Percentiles rank a stretch among this genome's conserved stretches.
These are phyloP conservation scores for Babyrousa celebensis DNA, from an alignment of 2,797 vertebrate species.

Conservation along the genomic window DNA sequence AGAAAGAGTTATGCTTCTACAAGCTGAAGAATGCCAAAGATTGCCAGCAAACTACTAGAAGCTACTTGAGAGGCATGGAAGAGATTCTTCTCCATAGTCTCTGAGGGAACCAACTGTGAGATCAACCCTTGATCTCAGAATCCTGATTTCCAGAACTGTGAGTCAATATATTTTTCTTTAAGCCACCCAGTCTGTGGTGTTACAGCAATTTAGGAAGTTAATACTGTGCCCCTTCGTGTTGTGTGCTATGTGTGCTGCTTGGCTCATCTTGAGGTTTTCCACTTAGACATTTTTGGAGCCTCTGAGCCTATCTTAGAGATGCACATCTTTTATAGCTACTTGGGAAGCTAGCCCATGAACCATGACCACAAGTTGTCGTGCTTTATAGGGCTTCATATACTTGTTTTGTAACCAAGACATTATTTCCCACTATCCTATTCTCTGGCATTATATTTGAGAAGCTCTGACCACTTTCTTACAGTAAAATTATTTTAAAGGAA, in stretches of 20 bases:
- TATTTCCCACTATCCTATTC: background rate
- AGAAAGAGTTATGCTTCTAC: background rate
- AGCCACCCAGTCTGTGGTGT: background rate
- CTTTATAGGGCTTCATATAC: background rate
- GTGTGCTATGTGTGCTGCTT: background rate
- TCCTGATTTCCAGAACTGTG: background rate
- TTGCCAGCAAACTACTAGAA: background rate
- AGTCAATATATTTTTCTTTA: background rate
- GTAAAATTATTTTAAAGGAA: background rate
- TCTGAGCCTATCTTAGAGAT: background rate
- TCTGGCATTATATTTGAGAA: background rate
- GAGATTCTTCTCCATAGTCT: background rate
- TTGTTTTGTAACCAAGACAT: constrained; percentile 25
- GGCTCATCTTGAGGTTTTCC: background rate
- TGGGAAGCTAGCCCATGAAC: background rate
- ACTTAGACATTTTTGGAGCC: background rate
- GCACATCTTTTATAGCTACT: background rate
- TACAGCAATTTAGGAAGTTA: background rate
- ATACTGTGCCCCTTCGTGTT: background rate
- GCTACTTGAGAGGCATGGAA: background rate
- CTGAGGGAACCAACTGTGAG: background rate
- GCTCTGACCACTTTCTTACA: background rate
- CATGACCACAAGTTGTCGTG: background rate
- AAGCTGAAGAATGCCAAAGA: background rate
- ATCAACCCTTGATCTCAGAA: background rate